Conservation (phyloP, 2,888 invertebrate genomes). For the Blastobasis lacticolella region DNA sequence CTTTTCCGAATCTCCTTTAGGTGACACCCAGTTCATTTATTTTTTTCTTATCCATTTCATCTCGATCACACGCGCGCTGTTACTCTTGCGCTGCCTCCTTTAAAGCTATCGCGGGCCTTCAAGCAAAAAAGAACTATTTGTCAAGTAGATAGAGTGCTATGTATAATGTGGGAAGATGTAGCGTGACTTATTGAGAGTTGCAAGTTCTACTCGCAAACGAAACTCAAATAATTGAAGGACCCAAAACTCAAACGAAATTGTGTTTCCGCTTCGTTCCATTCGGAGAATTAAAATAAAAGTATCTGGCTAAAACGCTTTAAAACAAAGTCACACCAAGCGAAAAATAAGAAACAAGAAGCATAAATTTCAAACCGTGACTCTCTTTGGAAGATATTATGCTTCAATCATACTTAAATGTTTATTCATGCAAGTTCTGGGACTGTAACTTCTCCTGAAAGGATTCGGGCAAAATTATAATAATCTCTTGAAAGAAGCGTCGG, state of each 20-base stretch:
- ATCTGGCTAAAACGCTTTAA: neutral
- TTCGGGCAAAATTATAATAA: conserved; percentile 65
- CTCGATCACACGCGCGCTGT: conserved; percentile 63
- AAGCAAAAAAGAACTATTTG: conserved; percentile 54
- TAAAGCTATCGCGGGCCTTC: conserved; percentile 57
- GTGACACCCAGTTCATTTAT: conserved; percentile 68
- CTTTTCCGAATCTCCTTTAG: conserved; percentile 64
- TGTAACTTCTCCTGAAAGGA: conserved; percentile 52
- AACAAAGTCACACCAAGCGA: neutral
- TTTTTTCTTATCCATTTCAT: conserved; percentile 64
- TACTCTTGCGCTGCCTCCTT: conserved; percentile 50
- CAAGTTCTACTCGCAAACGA: no score
- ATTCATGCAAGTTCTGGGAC: conserved; percentile 46
- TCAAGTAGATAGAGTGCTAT: conserved; percentile 27
- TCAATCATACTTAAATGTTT: conserved; percentile 32
- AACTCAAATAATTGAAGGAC: no score
- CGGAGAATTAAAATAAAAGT: neutral
- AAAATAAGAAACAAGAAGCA: conserved; percentile 10
- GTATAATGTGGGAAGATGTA: no score
- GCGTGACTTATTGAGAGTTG: no score
- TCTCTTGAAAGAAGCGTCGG: conserved; percentile 52
- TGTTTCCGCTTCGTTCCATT: neutral
- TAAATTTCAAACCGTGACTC: conserved; percentile 10
- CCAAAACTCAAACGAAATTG: no score
- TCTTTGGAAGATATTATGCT: conserved; percentile 8